These are phyloP conservation scores for Ceriagrion tenellum DNA, from an alignment of 2,888 invertebrate species.

Conservation along the genomic window DNA sequence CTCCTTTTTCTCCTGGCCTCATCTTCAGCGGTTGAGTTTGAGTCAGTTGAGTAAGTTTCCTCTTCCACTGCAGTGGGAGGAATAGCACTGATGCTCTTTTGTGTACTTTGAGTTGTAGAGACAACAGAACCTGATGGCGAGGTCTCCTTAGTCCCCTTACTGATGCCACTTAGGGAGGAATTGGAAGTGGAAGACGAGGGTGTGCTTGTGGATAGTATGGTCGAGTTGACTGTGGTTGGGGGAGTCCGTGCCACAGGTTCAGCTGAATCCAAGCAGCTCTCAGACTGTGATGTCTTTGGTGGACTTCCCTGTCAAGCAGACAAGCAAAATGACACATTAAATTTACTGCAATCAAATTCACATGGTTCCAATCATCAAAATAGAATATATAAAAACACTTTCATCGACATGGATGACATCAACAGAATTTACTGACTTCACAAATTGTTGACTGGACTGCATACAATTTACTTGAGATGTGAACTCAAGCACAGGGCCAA, in stretches of 20 bases:
- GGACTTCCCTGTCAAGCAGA: conserved; percentile 74
- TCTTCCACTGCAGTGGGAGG: conserved; percentile 71
- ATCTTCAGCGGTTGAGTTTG: conserved; percentile 78
- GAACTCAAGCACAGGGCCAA: no score
- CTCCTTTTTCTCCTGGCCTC: conserved; percentile 82
- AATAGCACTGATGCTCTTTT: conserved; percentile 28
- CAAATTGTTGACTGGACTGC: no score
- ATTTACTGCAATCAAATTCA: no score
- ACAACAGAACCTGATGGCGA: conserved; percentile 72
- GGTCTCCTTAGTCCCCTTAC: conserved; percentile 70
- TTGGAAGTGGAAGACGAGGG: conserved; percentile 73
- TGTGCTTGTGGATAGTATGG: conserved; percentile 72
- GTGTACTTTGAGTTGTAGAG: conserved; percentile 57
- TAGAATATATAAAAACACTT: no score
- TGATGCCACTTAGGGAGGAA: conserved; percentile 74
- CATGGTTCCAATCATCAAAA: no score
- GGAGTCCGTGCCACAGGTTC: conserved; percentile 73
- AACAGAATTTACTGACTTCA: no score
- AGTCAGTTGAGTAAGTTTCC: conserved; percentile 67
- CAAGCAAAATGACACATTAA: neutral
- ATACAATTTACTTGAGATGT: no score
- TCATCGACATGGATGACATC: no score
- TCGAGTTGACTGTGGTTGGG: conserved; percentile 75
- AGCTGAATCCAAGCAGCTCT: conserved; percentile 77
- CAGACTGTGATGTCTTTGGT: conserved; percentile 80